phyloP scores from a whole-genome alignment of 2,797 vertebrate genomes.

The Cetoscarus ocellatus region DNA sequence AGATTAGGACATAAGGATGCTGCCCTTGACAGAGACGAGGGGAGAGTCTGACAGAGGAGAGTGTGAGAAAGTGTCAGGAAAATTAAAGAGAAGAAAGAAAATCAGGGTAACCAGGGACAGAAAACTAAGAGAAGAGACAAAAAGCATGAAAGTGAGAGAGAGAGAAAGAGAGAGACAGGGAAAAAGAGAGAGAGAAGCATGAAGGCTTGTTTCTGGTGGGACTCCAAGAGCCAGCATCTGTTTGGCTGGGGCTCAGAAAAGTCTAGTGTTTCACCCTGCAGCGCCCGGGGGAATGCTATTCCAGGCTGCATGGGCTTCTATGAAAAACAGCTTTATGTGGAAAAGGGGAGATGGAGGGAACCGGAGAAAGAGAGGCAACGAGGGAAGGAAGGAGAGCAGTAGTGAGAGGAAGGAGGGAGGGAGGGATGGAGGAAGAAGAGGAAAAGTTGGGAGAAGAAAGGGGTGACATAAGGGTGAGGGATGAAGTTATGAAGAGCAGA shows the following conservation, averaged over 20 bases:
- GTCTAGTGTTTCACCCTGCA: conserved; percentile 87
- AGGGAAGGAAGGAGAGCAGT: conserved; percentile 75
- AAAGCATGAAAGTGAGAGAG: conserved; percentile 64
- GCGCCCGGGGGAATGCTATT: conserved; percentile 87
- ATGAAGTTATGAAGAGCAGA: conserved; percentile 21
- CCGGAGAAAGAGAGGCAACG: conserved; percentile 74
- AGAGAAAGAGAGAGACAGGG: conserved; percentile 43
- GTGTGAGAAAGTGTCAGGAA: conserved; percentile 64
- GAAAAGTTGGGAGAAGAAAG: conserved; percentile 34
- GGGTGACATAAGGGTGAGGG: conserved; percentile 15
- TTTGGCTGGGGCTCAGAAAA: conserved; percentile 86
- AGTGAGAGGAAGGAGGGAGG: conserved; percentile 48
- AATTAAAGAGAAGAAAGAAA: conserved; percentile 63
- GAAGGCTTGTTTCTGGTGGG: conserved; percentile 85
- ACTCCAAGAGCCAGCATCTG: conserved; percentile 87
- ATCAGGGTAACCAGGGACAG: conserved; percentile 51
- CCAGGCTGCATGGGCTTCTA: conserved; percentile 86
- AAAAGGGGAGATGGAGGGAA: conserved; percentile 84
- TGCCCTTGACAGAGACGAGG: conserved; percentile 61
- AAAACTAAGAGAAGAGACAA: conserved; percentile 56
- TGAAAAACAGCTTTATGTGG: conserved; percentile 91
- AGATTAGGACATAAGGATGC: conserved; percentile 68
- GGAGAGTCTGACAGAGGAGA: conserved; percentile 48
- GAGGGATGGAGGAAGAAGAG: conserved; percentile 30
- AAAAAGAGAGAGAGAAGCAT: conserved; percentile 73